Conservation (phyloP, 2,888 invertebrate species). For the Axea sp. region DNA sequence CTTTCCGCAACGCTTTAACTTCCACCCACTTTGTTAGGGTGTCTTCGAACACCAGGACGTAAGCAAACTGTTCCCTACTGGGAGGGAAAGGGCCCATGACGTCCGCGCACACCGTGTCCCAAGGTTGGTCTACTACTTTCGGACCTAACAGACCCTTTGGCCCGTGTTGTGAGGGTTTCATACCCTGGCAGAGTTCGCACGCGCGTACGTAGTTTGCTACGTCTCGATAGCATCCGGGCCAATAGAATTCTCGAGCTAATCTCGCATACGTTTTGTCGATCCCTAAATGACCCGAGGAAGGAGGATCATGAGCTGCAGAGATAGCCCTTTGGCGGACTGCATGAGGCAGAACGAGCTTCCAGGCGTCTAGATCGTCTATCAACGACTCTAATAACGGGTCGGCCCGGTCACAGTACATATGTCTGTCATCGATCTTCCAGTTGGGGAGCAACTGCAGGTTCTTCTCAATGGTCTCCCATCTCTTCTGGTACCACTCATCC, state of each 20-base stretch:
- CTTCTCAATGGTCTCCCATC: no score
- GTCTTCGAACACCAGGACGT: not conserved
- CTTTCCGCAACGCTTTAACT: no score
- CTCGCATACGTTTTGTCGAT: constrained; percentile 12
- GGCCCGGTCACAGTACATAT: constrained; percentile 1
- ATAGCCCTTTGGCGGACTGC: not conserved
- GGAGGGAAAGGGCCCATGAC: no score
- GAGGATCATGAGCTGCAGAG: not conserved
- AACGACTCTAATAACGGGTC: constrained; percentile 2
- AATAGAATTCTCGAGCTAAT: constrained; percentile 19
- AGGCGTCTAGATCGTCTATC: constrained; percentile 10
- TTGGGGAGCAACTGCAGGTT: no score
- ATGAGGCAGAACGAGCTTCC: constrained; percentile 1
- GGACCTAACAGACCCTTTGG: no score
- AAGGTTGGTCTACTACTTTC: no score
- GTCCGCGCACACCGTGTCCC: no score
- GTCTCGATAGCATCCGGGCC: constrained; percentile 14
- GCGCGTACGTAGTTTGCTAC: constrained; percentile 2
- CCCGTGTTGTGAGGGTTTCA: no score
- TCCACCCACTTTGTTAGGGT: not conserved
- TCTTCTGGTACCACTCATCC: no score
- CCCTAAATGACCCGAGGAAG: constrained; percentile 7
- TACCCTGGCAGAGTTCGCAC: not conserved
- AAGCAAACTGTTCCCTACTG: no score
- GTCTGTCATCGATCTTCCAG: no score